Conservation (phyloP, 2,888 invertebrate species). For the Nymphalis c-album region DNA sequence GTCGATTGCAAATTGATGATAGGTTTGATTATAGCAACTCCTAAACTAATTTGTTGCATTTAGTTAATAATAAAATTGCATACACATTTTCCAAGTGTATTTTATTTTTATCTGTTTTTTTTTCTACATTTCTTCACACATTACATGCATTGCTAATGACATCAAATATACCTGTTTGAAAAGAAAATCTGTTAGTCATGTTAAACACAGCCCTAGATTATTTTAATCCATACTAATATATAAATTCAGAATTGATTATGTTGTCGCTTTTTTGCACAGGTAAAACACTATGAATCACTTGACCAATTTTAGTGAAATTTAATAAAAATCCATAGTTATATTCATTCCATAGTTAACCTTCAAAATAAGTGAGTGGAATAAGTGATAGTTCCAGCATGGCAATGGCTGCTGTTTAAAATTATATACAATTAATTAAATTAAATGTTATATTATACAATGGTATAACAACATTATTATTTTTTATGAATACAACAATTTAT, state of each 20-base stretch:
- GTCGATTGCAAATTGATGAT: slow-evolving; percentile 57
- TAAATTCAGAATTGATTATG: too few species aligned
- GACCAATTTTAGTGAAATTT: background rate
- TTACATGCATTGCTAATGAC: background rate
- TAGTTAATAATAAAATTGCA: slow-evolving; percentile 81
- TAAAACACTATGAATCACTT: too few species aligned
- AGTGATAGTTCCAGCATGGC: too few species aligned
- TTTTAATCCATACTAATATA: too few species aligned
- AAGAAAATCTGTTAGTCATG: background rate
- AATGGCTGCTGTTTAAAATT: too few species aligned
- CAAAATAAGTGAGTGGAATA: too few species aligned
- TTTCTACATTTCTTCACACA: background rate
- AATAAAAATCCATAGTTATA: background rate
- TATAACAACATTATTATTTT: too few species aligned
- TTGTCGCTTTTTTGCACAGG: too few species aligned
- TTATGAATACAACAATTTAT: too few species aligned
- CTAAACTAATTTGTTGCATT: slow-evolving; percentile 80
- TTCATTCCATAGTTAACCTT: too few species aligned
- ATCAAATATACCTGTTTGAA: background rate
- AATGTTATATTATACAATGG: too few species aligned
- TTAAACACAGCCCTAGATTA: background rate
- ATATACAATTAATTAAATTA: too few species aligned
- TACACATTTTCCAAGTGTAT: slow-evolving; percentile 64
- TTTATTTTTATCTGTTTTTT: slow-evolving; percentile 25
- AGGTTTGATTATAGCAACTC: slow-evolving; percentile 69